phyloP scores from a whole-genome alignment of 2,113 vertebrate species.

The Gnathonemus echidnorhynchus region DNA sequence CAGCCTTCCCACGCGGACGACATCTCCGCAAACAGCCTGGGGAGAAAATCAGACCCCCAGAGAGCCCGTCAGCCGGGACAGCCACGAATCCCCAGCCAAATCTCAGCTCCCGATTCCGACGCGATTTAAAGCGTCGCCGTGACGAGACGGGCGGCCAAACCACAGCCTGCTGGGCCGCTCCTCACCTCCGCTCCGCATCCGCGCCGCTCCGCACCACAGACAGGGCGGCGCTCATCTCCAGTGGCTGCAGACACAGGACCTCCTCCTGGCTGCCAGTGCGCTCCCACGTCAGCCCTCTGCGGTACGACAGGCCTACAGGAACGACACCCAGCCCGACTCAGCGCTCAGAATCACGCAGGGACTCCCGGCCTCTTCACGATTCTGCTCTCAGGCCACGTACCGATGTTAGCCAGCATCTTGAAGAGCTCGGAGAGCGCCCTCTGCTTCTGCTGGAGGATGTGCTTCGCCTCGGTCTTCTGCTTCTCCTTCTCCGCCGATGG shows the following conservation, averaged over 20 bases:
- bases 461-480: constrained; percentile 81
- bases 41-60: constrained; percentile 1
- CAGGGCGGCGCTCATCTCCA: constrained; percentile 71
- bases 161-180: not conserved
- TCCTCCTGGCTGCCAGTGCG: constrained; percentile 61
- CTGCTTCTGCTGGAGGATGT: constrained; percentile 91
- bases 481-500: constrained; percentile 75
- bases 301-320: constrained; percentile 76
- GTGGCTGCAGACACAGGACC: constrained; percentile 67
- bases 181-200: constrained; percentile 64
- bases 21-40: constrained; percentile 77
- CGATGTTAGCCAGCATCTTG: constrained; percentile 76
- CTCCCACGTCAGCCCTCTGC: constrained; percentile 81
- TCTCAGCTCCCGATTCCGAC: not conserved
- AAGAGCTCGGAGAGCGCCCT: constrained; percentile 88
- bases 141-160: not conserved
- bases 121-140: not conserved
- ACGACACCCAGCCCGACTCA: not conserved
- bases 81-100: not conserved
- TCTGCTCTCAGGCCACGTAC: constrained; percentile 42
- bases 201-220: constrained; percentile 44
- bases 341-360: not conserved
- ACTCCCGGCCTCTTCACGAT: not conserved
- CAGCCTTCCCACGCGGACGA: constrained; percentile 80
- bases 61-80: not conserved